A percentile compares a stretch with the other conserved stretches of the same genome.
phyloP scores from a whole-genome alignment of 1,140 invertebrate species.

The Caenorhabditis elegans region DNA sequence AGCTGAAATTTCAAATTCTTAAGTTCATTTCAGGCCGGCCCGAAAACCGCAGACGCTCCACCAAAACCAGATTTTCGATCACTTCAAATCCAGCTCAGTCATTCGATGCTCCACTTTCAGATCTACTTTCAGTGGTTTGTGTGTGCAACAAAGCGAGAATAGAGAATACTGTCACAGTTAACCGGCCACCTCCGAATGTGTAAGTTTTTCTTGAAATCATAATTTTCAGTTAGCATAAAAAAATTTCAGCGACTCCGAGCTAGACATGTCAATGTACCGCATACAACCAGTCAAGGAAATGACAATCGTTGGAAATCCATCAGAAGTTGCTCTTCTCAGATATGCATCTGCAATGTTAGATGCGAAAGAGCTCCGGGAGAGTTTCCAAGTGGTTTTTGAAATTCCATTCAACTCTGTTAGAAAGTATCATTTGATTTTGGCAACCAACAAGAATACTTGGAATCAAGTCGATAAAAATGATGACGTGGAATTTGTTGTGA shows the following conservation, averaged over 20 bases:
- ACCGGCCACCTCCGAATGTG: neutral
- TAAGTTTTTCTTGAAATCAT: too few relatives aligned
- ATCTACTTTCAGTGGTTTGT: conserved; percentile 51
- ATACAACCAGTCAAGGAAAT: conserved; percentile 41
- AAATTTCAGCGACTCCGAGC: conserved; percentile 22
- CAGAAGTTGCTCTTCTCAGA: conserved; percentile 53
- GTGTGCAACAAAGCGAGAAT: conserved; percentile 54
- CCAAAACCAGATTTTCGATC: conserved; percentile 44
- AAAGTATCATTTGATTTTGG: conserved; percentile 61
- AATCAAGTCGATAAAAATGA: conserved; percentile 10
- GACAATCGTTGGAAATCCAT: conserved; percentile 54
- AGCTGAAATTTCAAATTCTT: too few relatives aligned
- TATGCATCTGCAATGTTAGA: conserved; percentile 47
- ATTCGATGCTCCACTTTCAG: conserved; percentile 50
- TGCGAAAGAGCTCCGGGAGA: conserved; percentile 39
- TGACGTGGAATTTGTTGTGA: conserved; percentile 51
- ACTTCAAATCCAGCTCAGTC: conserved; percentile 27
- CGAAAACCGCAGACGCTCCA: conserved; percentile 47
- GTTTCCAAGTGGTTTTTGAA: conserved; percentile 58
- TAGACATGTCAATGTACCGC: conserved; percentile 14
- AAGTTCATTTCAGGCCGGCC: conserved; percentile 51
- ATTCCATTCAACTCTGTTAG: conserved; percentile 63
- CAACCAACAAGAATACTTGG: neutral
- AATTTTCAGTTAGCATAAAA: neutral
- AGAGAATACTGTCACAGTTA: conserved; percentile 41